Conservation (phyloP, 2,113 vertebrate species). For the Protobothrops mucrosquamatus region DNA sequence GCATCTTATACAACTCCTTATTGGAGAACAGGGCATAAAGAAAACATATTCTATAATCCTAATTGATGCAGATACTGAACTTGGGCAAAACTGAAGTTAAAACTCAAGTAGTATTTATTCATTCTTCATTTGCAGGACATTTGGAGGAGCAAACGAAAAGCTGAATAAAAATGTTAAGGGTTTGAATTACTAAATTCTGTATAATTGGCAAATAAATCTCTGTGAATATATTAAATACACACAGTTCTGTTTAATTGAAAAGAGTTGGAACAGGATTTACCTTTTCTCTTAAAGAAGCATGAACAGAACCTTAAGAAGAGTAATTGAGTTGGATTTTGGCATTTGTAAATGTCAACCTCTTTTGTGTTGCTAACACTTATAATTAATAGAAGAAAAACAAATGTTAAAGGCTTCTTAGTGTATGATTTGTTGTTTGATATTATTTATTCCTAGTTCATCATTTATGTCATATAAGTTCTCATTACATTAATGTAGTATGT, state of each 20-base stretch:
- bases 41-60: neutral
- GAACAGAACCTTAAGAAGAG: neutral
- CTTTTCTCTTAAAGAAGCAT: neutral
- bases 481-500: neutral
- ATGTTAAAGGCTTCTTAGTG: neutral
- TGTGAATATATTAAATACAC: neutral
- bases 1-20: neutral
- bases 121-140: neutral
- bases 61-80: neutral
- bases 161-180: neutral
- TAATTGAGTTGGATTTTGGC: neutral
- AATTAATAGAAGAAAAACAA: neutral
- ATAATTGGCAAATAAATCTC: neutral
- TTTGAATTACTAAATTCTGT: neutral
- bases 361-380: neutral
- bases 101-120: neutral
- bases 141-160: neutral
- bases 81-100: neutral
- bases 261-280: neutral
- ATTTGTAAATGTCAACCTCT: slow-evolving; percentile 10
- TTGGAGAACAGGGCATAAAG: neutral
- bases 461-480: slow-evolving; percentile 15
- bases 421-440: neutral
- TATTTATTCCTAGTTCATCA: neutral
- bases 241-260: neutral